phyloP scores from a whole-genome alignment of 2,113 vertebrate genomes.

The Ginglymostoma cirratum region DNA sequence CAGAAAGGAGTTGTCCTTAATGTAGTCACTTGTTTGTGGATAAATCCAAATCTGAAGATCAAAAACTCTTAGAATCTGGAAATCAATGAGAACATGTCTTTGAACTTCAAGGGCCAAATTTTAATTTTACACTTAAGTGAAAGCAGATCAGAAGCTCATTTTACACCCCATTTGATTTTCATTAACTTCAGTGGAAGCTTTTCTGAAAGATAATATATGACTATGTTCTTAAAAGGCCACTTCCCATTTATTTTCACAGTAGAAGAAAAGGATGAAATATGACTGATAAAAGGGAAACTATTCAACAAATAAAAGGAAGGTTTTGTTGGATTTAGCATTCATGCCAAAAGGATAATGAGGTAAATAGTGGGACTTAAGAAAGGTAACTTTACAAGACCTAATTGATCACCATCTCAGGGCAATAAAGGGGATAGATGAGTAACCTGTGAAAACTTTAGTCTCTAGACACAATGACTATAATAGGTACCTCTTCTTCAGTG shows the following conservation, averaged over 20 bases:
- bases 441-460: not conserved
- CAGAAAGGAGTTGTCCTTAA: not conserved
- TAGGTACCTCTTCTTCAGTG: not conserved
- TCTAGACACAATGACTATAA: not conserved
- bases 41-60: not conserved
- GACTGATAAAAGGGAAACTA: not conserved
- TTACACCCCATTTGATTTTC: not conserved
- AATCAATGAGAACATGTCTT: not conserved
- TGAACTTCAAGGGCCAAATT: not conserved
- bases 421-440: not conserved
- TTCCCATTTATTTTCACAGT: not conserved
- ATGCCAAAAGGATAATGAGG: not conserved
- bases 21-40: not conserved
- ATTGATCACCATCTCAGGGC: not conserved
- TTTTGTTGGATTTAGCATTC: not conserved
- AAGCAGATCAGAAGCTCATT: not conserved
- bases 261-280: not conserved
- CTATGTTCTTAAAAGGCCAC: not conserved
- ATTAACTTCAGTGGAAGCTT: not conserved
- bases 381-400: not conserved
- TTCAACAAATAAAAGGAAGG: not conserved
- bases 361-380: not conserved
- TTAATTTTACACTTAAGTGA: not conserved
- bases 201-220: not conserved
- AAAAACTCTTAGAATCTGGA: not conserved